A percentile compares a stretch with the other conserved stretches of the same genome.
Evolutionary conservation across 1,140 invertebrate species (phyloP).

Genomic region (Drosophila persimilis): DNA sequence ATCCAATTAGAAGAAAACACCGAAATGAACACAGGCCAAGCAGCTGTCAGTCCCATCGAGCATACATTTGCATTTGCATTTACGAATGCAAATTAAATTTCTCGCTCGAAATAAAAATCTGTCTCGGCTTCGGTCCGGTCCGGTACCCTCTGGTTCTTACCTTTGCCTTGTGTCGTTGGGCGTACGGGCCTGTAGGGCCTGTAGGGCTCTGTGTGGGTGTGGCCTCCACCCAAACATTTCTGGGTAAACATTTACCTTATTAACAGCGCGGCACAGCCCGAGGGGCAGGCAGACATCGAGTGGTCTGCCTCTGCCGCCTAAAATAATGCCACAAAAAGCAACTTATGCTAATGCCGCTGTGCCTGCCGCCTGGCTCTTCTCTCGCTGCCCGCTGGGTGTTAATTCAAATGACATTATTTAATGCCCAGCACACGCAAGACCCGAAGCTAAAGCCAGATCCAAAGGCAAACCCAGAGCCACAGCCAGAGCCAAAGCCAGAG

Average conservation of each 20-base stretch:
- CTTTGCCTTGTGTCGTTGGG: not conserved
- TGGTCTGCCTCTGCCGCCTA: conserved; percentile 33
- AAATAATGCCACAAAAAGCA: conserved; percentile 55
- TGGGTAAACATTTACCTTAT: conserved; percentile 73
- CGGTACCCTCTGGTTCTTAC: too few relatives aligned
- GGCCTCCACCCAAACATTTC: conserved; percentile 33
- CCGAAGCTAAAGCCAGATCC: not conserved
- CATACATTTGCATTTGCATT: conserved; percentile 63
- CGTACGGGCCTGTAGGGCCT: not conserved
- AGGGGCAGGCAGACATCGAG: conserved; percentile 23
- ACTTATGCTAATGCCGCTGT: conserved; percentile 65
- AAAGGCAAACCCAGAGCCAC: not conserved
- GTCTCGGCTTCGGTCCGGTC: not conserved
- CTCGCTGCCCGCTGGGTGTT: conserved; percentile 51
- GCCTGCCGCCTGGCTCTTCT: too few relatives aligned
- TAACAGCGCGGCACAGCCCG: conserved; percentile 31
- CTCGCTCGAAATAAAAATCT: conserved; percentile 31
- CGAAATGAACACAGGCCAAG: conserved; percentile 54
- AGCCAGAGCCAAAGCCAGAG: conserved; percentile 26
- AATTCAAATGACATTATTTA: conserved; percentile 79
- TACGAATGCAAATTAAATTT: conserved; percentile 73
- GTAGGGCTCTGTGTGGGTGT: not conserved
- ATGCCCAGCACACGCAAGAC: conserved; percentile 69
- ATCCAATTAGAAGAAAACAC: conserved; percentile 77
- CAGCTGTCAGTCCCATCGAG: conserved; percentile 60